phyloP scores from a whole-genome alignment of 2,888 invertebrate species.

The Lepidocyrtoides sp. region DNA sequence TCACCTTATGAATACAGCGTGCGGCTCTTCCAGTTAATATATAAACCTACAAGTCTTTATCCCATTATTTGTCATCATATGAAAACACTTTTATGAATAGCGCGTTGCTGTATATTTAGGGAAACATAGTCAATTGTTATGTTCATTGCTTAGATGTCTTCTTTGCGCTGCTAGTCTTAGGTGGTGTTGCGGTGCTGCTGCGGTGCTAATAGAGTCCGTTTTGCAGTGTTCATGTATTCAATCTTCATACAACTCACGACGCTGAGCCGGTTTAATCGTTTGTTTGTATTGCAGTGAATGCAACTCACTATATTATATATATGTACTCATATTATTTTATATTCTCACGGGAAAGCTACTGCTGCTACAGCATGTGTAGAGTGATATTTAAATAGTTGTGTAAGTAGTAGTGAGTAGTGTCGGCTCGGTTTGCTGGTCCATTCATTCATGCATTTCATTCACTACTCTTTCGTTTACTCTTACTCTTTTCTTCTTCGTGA shows the following conservation, averaged over 20 bases:
- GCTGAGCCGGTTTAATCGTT: slow-evolving; percentile 50
- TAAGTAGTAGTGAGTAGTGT: slow-evolving; percentile 57
- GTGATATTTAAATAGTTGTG: slow-evolving; percentile 66
- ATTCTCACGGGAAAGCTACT: background rate
- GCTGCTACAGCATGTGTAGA: background rate
- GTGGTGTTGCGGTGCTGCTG: background rate
- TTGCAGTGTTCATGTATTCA: background rate
- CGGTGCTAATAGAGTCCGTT: background rate
- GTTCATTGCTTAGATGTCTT: background rate
- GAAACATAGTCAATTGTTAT: background rate
- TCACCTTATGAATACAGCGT: background rate
- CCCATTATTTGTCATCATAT: background rate
- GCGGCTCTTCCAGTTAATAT: slow-evolving; percentile 1
- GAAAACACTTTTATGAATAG: background rate
- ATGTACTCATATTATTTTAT: background rate
- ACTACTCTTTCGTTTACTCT: slow-evolving; percentile 29
- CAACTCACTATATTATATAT: slow-evolving; percentile 6
- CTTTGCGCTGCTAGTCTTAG: background rate
- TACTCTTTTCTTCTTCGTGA: slow-evolving; percentile 13
- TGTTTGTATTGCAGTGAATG: slow-evolving; percentile 54
- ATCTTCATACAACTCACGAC: background rate
- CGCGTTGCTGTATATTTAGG: background rate
- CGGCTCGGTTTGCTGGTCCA: slow-evolving; percentile 55
- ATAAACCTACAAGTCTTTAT: background rate
- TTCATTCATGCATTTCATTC: slow-evolving; percentile 75